A percentile compares a stretch with the other conserved stretches of the same genome.
Evolutionary conservation across 1,140 invertebrate species (phyloP).

Genomic region (Wasmannia auropunctata): DNA sequence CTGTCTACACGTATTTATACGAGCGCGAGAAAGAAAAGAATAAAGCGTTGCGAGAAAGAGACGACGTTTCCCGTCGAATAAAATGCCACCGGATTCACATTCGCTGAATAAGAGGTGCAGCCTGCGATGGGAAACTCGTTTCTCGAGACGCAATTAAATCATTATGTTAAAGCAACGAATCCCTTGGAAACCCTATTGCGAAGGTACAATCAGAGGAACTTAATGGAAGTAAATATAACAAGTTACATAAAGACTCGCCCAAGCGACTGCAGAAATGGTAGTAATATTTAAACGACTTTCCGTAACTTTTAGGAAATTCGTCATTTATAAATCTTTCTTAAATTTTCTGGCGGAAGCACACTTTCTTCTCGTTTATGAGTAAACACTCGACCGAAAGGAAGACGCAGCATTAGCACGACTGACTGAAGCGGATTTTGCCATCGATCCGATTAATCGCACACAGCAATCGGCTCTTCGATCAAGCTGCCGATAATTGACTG

Average conservation of each 20-base stretch:
- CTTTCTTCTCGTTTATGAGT: neutral
- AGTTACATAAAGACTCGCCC: neutral
- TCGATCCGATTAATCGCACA: neutral
- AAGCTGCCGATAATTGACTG: conserved; percentile 8
- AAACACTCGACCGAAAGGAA: neutral
- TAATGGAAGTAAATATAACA: neutral
- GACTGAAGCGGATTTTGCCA: neutral
- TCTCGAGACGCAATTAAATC: conserved; percentile 13
- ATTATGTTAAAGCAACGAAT: conserved; percentile 7
- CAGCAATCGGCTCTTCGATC: neutral
- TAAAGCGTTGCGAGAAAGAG: neutral
- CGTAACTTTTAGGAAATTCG: neutral
- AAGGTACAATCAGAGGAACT: neutral
- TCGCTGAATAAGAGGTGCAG: conserved; percentile 7
- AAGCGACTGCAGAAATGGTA: neutral
- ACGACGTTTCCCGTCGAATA: neutral
- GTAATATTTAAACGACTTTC: neutral
- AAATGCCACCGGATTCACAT: neutral
- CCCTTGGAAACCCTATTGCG: neutral
- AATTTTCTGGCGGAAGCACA: neutral
- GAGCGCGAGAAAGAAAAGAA: conserved; percentile 12
- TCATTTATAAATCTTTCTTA: neutral
- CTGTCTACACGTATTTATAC: conserved; percentile 6
- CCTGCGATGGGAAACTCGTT: neutral
- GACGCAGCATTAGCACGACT: neutral